Percentiles rank a stretch among this genome's conserved stretches.
These are phyloP conservation scores for Premnoplex brunnescens DNA, from an alignment of 2,797 vertebrate species.

Conservation along the genomic window DNA sequence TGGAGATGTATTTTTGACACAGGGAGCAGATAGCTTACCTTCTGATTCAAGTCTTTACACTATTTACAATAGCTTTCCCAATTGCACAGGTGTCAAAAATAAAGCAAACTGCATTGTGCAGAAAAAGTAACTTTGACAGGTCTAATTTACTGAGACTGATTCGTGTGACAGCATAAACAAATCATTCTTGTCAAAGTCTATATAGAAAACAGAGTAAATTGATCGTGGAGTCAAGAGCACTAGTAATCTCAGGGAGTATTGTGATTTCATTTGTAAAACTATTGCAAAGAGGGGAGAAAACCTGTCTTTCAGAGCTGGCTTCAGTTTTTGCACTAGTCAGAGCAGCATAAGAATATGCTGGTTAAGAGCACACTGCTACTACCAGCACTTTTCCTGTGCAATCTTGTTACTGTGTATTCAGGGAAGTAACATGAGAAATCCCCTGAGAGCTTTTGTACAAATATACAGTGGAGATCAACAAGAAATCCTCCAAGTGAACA, in stretches of 20 bases:
- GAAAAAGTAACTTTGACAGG: slow-evolving; percentile 71
- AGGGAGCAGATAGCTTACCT: background rate
- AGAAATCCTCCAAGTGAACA: slow-evolving; percentile 57
- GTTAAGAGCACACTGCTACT: slow-evolving; percentile 9
- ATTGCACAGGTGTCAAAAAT: slow-evolving; percentile 65
- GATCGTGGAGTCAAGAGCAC: slow-evolving; percentile 55
- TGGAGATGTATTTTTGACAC: background rate
- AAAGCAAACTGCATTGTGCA: slow-evolving; percentile 56
- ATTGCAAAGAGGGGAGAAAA: slow-evolving; percentile 20
- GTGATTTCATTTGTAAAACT: slow-evolving; percentile 69
- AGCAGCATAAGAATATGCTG: background rate
- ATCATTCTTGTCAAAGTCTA: slow-evolving; percentile 73
- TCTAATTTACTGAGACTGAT: slow-evolving; percentile 72
- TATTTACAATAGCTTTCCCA: slow-evolving; percentile 53
- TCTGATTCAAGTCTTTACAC: slow-evolving; percentile 19
- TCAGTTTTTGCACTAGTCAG: background rate
- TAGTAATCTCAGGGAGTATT: slow-evolving; percentile 67
- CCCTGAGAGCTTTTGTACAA: slow-evolving; percentile 45
- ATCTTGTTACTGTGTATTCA: slow-evolving; percentile 48
- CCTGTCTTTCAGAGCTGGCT: slow-evolving; percentile 2
- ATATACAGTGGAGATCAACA: slow-evolving; percentile 67
- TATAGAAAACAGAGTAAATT: slow-evolving; percentile 71
- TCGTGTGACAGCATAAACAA: slow-evolving; percentile 71
- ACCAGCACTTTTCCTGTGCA: slow-evolving; percentile 24
- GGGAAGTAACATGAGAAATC: slow-evolving; percentile 64